A percentile compares a stretch with the other conserved stretches of the same genome.
Conservation (phyloP, 2,888 invertebrate species). For the Serripes groenlandicus region DNA sequence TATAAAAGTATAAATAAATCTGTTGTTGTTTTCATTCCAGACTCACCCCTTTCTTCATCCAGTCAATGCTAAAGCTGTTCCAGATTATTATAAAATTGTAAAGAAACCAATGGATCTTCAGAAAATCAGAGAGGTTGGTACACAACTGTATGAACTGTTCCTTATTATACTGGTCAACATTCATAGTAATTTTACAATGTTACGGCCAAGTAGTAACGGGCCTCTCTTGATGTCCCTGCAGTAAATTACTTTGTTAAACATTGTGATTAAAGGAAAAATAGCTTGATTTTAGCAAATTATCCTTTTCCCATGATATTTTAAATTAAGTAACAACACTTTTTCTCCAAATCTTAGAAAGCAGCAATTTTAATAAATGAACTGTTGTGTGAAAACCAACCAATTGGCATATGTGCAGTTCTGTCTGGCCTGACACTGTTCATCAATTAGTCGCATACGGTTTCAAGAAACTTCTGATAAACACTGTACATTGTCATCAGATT, state of each 20-base stretch:
- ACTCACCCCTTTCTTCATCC: slow-evolving; percentile 96
- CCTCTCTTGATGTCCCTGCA: neutral
- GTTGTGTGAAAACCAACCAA: no score
- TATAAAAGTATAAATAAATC: no score
- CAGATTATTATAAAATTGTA: slow-evolving; percentile 97
- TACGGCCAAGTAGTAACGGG: neutral
- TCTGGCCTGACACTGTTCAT: no score
- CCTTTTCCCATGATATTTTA: neutral
- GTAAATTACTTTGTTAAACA: neutral
- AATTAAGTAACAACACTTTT: neutral
- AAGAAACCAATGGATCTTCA: slow-evolving; percentile 98
- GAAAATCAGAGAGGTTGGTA: slow-evolving; percentile 92
- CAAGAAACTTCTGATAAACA: no score
- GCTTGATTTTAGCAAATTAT: neutral
- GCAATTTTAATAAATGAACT: no score
- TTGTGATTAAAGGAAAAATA: neutral
- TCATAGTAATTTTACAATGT: neutral
- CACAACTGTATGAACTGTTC: neutral
- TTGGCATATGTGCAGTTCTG: neutral
- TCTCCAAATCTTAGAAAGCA: neutral
- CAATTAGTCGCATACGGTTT: no score
- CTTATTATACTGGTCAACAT: neutral
- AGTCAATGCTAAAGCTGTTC: slow-evolving; percentile 96
- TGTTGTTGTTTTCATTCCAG: slow-evolving; percentile 72
- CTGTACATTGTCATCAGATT: no score